Conservation (phyloP, 2,888 invertebrate species). For the Caenorhabditis macrosperma region DNA sequence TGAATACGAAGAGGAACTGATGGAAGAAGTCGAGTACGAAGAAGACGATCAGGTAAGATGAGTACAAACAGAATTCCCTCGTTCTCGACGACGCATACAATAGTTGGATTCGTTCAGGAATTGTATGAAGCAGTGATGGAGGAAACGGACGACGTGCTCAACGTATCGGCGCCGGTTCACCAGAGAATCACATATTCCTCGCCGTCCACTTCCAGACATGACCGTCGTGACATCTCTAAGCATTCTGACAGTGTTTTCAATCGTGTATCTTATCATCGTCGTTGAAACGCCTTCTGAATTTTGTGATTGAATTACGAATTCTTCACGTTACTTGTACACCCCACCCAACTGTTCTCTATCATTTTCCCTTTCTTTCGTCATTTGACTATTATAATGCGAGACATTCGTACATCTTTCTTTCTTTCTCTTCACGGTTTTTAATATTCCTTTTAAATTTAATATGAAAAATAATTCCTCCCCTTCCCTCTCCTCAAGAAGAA, state of each 20-base stretch:
- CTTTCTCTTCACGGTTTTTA: too few relatives aligned
- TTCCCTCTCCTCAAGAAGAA: too few relatives aligned
- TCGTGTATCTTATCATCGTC: conserved; percentile 2
- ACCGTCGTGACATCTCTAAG: too few relatives aligned
- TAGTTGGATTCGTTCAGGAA: neutral
- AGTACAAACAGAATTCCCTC: neutral
- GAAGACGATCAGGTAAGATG: conserved; percentile 17
- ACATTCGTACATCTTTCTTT: too few relatives aligned
- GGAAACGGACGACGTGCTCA: conserved; percentile 14
- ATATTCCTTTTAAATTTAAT: too few relatives aligned
- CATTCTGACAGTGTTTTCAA: conserved; percentile 1
- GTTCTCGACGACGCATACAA: neutral
- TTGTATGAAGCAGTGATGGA: conserved; percentile 22
- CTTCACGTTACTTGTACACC: neutral
- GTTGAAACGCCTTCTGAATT: neutral
- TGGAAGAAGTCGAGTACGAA: neutral
- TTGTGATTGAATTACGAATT: neutral
- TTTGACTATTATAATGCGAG: too few relatives aligned
- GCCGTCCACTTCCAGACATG: neutral
- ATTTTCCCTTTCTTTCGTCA: too few relatives aligned
- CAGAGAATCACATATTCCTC: conserved; percentile 22
- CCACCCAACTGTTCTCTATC: too few relatives aligned
- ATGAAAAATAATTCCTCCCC: too few relatives aligned
- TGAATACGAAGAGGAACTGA: conserved; percentile 1
- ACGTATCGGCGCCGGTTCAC: conserved; percentile 3